Evolutionary conservation across 2,888 invertebrate species (phyloP).

Genomic region (Cylindroiulus punctatus): DNA sequence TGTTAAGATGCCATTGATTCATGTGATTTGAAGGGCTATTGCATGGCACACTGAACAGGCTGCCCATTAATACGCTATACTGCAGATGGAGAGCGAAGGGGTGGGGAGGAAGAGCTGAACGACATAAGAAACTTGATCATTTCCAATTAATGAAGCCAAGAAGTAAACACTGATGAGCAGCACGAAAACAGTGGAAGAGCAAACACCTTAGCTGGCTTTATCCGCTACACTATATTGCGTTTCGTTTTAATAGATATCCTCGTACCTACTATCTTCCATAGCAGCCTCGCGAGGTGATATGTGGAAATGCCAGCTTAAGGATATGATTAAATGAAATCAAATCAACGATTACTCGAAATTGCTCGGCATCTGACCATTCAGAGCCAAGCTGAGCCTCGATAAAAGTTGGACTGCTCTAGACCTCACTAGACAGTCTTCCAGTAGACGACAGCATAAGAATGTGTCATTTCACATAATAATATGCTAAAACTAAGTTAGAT

Average conservation of each 20-base stretch:
- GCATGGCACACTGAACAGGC: background rate
- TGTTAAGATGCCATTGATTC: slow-evolving; percentile 19
- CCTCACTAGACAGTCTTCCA: too few relatives aligned
- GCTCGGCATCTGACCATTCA: background rate
- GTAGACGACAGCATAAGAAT: too few relatives aligned
- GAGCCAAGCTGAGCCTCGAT: background rate
- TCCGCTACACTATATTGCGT: slow-evolving; percentile 16
- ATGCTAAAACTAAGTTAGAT: too few relatives aligned
- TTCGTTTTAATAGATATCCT: slow-evolving; percentile 1
- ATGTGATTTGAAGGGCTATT: background rate
- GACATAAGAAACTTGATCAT: slow-evolving; percentile 19
- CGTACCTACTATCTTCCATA: background rate
- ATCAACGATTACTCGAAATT: slow-evolving; percentile 19
- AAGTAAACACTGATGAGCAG: slow-evolving; percentile 44
- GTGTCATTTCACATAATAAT: too few relatives aligned
- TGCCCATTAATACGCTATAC: background rate
- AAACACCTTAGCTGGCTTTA: background rate
- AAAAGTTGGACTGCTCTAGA: background rate
- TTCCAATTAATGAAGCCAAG: slow-evolving; percentile 49
- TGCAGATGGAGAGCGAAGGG: background rate
- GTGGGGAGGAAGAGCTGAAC: slow-evolving; percentile 9
- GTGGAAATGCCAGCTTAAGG: slow-evolving; percentile 20
- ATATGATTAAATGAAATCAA: slow-evolving; percentile 26
- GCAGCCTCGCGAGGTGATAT: background rate
- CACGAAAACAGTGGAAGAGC: slow-evolving; percentile 1